Conservation (phyloP, 2,797 vertebrate species). For the Poliocrania exsul region DNA sequence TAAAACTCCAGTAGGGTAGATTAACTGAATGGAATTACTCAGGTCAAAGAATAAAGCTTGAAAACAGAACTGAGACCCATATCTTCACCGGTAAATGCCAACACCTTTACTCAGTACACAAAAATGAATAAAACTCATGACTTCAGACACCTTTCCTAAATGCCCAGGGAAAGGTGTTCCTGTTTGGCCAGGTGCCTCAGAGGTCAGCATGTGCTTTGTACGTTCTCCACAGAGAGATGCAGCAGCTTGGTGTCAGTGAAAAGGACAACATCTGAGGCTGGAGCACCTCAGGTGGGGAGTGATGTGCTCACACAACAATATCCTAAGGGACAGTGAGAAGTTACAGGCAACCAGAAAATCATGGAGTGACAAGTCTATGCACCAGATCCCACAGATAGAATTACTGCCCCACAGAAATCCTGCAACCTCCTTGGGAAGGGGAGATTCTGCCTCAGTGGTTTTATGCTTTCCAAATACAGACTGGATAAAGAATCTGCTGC, state of each 20-base stretch:
- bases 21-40: background rate
- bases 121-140: background rate
- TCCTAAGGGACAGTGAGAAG: background rate
- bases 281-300: background rate
- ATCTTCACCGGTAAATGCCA: background rate
- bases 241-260: rapidly evolving
- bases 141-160: background rate
- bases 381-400: background rate
- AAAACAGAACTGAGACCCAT: background rate
- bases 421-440: background rate
- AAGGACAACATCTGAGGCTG: background rate
- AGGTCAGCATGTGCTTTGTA: background rate
- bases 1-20: background rate
- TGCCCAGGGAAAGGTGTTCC: background rate
- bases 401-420: background rate
- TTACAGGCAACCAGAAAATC: background rate
- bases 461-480: background rate
- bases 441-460: background rate
- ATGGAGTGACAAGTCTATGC: background rate
- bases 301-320: background rate
- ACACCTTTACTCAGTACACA: background rate
- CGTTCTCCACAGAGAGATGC: background rate
- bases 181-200: background rate
- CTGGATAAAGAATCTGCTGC: background rate
- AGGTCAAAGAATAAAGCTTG: slow-evolving; percentile 6